These are phyloP conservation scores for Caenorhabditis panamensis DNA, from an alignment of 2,888 invertebrate species.

Conservation along the genomic window DNA sequence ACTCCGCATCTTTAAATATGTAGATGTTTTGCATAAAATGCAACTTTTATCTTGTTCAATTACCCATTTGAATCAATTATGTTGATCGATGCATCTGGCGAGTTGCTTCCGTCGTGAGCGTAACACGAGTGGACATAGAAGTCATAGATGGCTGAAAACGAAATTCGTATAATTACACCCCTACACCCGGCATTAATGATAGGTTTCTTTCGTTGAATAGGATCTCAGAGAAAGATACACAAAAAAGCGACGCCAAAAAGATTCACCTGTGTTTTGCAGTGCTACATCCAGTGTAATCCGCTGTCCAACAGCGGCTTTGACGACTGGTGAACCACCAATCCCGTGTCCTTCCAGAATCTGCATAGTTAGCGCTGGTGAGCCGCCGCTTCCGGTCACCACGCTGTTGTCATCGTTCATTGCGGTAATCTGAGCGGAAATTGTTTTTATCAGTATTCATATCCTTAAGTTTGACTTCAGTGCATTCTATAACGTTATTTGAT, in stretches of 20 bases:
- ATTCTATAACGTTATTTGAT: background rate
- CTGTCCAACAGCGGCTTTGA: slow-evolving; percentile 78
- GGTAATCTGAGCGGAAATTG: slow-evolving; percentile 31
- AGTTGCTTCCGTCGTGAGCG: slow-evolving; percentile 79
- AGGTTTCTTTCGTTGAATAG: slow-evolving; percentile 25
- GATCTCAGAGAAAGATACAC: slow-evolving; percentile 8
- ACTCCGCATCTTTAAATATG: slow-evolving; percentile 76
- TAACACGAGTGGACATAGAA: slow-evolving; percentile 80
- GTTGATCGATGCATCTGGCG: slow-evolving; percentile 77
- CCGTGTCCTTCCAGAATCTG: slow-evolving; percentile 79
- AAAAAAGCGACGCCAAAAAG: slow-evolving; percentile 9
- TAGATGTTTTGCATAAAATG: slow-evolving; percentile 18
- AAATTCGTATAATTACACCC: background rate
- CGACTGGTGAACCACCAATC: slow-evolving; percentile 71
- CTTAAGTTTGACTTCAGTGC: background rate
- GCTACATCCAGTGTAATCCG: slow-evolving; percentile 78
- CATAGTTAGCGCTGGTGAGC: slow-evolving; percentile 75
- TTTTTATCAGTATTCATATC: slow-evolving; percentile 1
- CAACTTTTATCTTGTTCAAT: background rate
- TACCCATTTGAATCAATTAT: slow-evolving; percentile 80
- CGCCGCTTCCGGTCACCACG: slow-evolving; percentile 77
- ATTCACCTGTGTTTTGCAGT: slow-evolving; percentile 77
- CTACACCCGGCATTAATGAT: slow-evolving; percentile 9
- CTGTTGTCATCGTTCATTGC: slow-evolving; percentile 66
- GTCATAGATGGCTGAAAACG: slow-evolving; percentile 79